Percentiles rank a stretch among this genome's conserved stretches.
These are phyloP conservation scores for Orthonevra nobilis DNA, from an alignment of 2,888 invertebrate genomes.

Conservation along the genomic window DNA sequence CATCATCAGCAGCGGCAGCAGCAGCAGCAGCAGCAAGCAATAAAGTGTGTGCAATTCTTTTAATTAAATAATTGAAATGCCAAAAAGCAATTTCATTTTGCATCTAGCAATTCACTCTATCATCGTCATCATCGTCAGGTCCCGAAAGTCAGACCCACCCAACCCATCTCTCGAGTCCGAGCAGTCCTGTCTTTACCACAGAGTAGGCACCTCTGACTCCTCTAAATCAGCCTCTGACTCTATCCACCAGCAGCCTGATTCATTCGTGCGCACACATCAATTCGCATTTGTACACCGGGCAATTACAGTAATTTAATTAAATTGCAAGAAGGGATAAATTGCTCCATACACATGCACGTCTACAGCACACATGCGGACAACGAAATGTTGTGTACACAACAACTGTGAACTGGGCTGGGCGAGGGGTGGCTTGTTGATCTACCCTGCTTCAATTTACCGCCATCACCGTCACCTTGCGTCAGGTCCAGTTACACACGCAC, in stretches of 20 bases:
- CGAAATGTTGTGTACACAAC: conserved; percentile 59
- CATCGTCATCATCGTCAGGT: conserved; percentile 60
- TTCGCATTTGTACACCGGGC: conserved; percentile 71
- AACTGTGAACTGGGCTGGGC: conserved; percentile 8
- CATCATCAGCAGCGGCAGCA: conserved; percentile 23
- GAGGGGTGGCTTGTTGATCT: conserved; percentile 58
- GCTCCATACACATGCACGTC: conserved; percentile 62
- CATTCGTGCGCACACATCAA: conserved; percentile 70
- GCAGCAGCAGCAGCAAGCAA: conserved; percentile 59
- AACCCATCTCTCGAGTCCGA: background rate
- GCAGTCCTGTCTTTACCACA: conserved; percentile 45
- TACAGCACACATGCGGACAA: conserved; percentile 51
- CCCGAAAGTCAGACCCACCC: conserved; percentile 25
- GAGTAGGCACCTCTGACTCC: conserved; percentile 32
- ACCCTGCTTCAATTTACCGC: conserved; percentile 67
- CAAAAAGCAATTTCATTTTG: conserved; percentile 71
- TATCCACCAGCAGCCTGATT: conserved; percentile 47
- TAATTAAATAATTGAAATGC: conserved; percentile 71
- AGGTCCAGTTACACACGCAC: conserved; percentile 55
- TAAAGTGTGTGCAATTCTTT: conserved; percentile 71
- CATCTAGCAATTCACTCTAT: conserved; percentile 69
- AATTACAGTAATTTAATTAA: conserved; percentile 71
- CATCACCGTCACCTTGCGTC: conserved; percentile 70
- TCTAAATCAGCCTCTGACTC: conserved; percentile 7
- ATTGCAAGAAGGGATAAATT: conserved; percentile 71